Conservation (phyloP, 2,113 vertebrate species). For the Eudyptes chrysolophus region DNA sequence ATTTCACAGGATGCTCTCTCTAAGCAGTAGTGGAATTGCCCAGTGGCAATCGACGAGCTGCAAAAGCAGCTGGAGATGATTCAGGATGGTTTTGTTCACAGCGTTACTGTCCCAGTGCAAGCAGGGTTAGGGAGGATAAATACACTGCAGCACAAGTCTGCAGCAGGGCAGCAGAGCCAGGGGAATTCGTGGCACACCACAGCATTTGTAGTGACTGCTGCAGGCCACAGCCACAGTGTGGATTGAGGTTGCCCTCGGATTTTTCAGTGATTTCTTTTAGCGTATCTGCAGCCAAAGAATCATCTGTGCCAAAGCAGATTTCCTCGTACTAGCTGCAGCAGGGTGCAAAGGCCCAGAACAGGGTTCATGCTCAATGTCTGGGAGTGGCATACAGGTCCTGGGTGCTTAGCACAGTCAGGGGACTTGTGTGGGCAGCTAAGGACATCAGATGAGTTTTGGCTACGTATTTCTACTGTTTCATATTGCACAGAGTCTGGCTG, state of each 20-base stretch:
- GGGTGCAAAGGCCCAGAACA: not conserved
- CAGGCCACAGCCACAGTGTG: not conserved
- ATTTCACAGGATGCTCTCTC: not conserved
- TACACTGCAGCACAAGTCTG: accelerated
- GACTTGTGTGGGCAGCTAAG: not conserved
- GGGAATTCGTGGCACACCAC: not conserved
- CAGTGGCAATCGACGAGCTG: not conserved
- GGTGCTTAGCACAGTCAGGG: not conserved
- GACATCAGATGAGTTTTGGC: not conserved
- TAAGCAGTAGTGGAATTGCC: not conserved
- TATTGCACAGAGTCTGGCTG: not conserved
- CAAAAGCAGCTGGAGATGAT: not conserved
- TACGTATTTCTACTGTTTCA: not conserved
- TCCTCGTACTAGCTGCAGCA: not conserved
- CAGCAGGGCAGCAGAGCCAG: not conserved
- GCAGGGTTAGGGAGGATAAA: not conserved
- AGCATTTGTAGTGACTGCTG: not conserved
- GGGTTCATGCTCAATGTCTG: not conserved
- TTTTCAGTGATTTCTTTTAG: not conserved
- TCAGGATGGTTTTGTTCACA: not conserved
- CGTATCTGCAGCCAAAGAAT: not conserved
- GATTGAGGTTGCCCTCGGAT: not conserved
- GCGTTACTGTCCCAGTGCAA: accelerated
- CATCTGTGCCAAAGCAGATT: not conserved
- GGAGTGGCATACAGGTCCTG: not conserved